Conservation (phyloP, 1,140 invertebrate genomes). For the Zaprionus kolodkinae region DNA sequence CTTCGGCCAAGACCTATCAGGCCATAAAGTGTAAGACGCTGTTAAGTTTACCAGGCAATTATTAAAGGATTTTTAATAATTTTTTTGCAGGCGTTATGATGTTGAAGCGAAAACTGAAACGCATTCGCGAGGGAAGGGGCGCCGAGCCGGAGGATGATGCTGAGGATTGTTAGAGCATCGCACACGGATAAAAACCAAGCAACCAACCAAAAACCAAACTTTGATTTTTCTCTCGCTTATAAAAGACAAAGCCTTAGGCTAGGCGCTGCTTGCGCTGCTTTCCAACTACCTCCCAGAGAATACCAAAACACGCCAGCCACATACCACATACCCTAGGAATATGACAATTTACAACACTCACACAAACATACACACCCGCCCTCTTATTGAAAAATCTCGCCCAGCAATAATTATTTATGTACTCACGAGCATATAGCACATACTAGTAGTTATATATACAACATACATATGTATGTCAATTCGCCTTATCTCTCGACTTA, state of each 20-base stretch:
- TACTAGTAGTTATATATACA: conserved; percentile 12
- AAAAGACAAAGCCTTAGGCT: conserved; percentile 53
- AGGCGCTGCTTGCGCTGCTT: conserved; percentile 38
- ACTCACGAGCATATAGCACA: conserved; percentile 26
- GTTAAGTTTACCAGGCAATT: no score
- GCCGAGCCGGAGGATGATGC: conserved; percentile 73
- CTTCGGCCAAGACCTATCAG: conserved; percentile 81
- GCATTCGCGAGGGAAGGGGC: conserved; percentile 81
- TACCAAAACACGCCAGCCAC: conserved; percentile 9
- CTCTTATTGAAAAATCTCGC: conserved; percentile 5
- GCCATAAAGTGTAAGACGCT: conserved; percentile 80
- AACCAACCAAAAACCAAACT: conserved; percentile 10
- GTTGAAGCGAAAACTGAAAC: conserved; percentile 79
- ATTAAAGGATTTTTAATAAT: not conserved
- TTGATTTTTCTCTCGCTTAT: conserved; percentile 27
- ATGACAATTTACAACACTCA: conserved; percentile 10
- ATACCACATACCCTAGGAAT: conserved; percentile 12
- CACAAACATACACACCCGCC: not conserved
- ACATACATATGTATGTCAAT: conserved; percentile 8
- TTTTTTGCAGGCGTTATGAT: conserved; percentile 76
- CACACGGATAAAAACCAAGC: conserved; percentile 25
- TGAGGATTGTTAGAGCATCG: conserved; percentile 48
- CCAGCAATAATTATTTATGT: conserved; percentile 46
- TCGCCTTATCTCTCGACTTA: conserved; percentile 58
- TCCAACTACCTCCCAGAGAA: conserved; percentile 39